Evolutionary conservation across 2,888 invertebrate genomes (phyloP).

Genomic region (Chaitophorus viminalis): DNA sequence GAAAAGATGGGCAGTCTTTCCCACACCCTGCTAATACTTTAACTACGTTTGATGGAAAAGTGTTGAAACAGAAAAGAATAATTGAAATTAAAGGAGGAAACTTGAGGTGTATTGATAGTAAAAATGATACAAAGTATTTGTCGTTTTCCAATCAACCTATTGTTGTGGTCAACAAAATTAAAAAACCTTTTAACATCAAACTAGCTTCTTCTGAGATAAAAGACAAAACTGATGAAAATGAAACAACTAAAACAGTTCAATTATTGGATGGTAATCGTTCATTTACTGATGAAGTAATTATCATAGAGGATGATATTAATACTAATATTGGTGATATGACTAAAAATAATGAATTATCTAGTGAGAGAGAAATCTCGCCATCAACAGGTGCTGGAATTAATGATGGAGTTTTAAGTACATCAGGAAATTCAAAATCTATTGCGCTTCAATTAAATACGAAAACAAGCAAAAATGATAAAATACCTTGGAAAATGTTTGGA

Average conservation of each 20-base stretch:
- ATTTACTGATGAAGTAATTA: constrained; percentile 7
- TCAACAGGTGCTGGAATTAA: not conserved
- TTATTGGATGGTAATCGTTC: not conserved
- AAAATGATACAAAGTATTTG: constrained; percentile 1
- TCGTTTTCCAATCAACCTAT: constrained; percentile 32
- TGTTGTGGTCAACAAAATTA: constrained; percentile 40
- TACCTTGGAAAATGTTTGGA: not conserved
- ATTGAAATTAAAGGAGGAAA: constrained; percentile 37
- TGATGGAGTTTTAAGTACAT: not conserved
- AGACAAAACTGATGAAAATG: not conserved
- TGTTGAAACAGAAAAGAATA: constrained; percentile 29
- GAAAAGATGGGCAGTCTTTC: constrained; percentile 23
- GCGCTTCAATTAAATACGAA: not conserved
- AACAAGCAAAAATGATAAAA: constrained; percentile 10
- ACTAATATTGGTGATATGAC: not conserved
- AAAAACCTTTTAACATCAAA: constrained; percentile 37
- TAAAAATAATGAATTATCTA: constrained; percentile 1
- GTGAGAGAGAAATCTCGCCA: not conserved
- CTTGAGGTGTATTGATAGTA: constrained; percentile 20
- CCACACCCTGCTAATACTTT: constrained; percentile 7
- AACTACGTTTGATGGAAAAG: constrained; percentile 11
- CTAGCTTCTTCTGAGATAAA: constrained; percentile 5
- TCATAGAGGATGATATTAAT: constrained; percentile 23
- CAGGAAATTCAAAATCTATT: constrained; percentile 9
- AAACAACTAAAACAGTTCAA: not conserved